phyloP scores from a whole-genome alignment of 2,888 invertebrate species.

The Sminthurinus aureus region DNA sequence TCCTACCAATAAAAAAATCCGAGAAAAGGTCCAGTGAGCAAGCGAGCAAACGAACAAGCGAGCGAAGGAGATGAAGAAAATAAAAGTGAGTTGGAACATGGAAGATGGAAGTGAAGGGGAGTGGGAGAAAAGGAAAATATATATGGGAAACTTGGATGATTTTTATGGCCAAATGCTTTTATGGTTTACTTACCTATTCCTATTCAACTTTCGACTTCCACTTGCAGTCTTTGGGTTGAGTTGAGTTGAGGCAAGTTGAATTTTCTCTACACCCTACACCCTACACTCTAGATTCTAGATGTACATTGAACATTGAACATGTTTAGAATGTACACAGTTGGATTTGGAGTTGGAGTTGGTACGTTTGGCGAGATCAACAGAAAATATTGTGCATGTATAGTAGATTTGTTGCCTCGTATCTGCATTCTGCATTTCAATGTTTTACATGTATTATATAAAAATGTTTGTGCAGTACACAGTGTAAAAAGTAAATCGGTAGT shows the following conservation, averaged over 20 bases:
- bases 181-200: conserved; percentile 2
- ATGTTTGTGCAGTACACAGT: no score
- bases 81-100: not conserved
- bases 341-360: not conserved
- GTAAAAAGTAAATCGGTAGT: no score
- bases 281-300: not conserved
- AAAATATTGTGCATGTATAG: no score
- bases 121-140: not conserved
- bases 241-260: no score
- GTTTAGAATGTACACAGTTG: not conserved
- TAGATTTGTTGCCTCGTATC: no score
- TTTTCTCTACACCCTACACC: no score
- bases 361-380: not conserved
- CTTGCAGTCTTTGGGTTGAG: not conserved
- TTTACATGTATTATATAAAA: no score
- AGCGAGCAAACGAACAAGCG: not conserved
- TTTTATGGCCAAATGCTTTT: conserved; percentile 27
- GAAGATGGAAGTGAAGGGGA: not conserved
- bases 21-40: not conserved
- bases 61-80: not conserved
- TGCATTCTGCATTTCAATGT: no score
- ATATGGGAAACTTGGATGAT: conserved; percentile 5
- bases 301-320: not conserved
- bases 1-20: not conserved
- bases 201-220: not conserved